phyloP scores from a whole-genome alignment of 2,797 vertebrate species.

The Enteromius anoplus region DNA sequence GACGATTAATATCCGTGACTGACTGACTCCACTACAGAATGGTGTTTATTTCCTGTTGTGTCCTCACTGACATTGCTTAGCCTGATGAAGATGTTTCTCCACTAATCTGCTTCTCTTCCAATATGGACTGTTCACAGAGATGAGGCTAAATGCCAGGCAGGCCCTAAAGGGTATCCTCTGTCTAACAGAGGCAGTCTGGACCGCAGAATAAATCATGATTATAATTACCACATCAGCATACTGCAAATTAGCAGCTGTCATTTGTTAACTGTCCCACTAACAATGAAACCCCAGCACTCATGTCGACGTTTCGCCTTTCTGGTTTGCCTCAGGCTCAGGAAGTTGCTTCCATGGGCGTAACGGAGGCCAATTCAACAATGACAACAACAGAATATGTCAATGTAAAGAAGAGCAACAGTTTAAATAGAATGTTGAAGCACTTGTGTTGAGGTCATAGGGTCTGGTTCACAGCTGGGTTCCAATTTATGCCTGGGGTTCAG shows the following conservation, averaged over 20 bases:
- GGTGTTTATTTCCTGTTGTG: conserved; percentile 12
- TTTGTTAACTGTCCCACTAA: conserved; percentile 43
- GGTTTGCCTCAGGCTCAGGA: neutral
- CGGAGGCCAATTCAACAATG: neutral
- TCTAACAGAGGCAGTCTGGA: conserved; percentile 36
- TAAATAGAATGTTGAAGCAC: neutral
- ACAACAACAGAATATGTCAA: neutral
- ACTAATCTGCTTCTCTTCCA: conserved; percentile 19
- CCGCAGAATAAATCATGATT: conserved; percentile 25
- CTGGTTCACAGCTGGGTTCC: conserved; percentile 3
- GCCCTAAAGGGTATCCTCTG: conserved; percentile 36
- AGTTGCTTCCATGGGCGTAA: neutral
- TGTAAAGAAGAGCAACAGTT: neutral
- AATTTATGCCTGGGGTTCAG: neutral
- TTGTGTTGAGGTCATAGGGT: neutral
- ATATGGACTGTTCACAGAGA: conserved; percentile 26
- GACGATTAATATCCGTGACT: neutral
- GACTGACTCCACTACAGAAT: neutral
- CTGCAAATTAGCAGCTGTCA: conserved; percentile 49
- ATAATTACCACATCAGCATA: conserved; percentile 53
- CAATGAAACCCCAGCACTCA: conserved; percentile 29
- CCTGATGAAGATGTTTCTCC: conserved; percentile 30
- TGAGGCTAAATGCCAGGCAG: conserved; percentile 25
- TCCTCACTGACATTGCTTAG: conserved; percentile 14
- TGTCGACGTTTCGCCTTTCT: conserved; percentile 19